phyloP scores from a whole-genome alignment of 2,113 vertebrate species.

The Astatoreochromis straeleni region DNA sequence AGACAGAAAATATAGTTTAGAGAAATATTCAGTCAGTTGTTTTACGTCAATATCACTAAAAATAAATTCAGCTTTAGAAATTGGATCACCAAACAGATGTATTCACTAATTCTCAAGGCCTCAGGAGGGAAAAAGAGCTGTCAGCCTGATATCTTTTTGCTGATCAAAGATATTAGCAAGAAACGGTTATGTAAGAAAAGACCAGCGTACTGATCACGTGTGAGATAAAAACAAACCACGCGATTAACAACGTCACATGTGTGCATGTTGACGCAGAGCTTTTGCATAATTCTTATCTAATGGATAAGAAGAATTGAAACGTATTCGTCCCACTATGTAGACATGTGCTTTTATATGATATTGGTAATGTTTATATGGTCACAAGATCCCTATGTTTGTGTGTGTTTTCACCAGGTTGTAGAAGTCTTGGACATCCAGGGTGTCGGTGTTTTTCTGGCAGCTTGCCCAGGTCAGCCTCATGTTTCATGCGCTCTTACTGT shows the following conservation, averaged over 20 bases:
- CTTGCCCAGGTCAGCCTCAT: slow-evolving; percentile 55
- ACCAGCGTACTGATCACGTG: background rate
- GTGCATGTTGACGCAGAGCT: background rate
- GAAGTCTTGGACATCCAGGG: slow-evolving; percentile 74
- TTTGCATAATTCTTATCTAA: background rate
- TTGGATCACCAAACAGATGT: background rate
- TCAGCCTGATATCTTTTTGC: background rate
- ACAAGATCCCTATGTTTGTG: background rate
- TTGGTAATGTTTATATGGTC: background rate
- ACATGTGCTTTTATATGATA: background rate
- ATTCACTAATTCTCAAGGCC: background rate
- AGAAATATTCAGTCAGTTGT: background rate
- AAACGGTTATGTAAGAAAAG: background rate
- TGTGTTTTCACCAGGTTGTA: slow-evolving; percentile 68
- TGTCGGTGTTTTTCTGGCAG: slow-evolving; percentile 62
- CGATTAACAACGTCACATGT: background rate
- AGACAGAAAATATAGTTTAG: background rate
- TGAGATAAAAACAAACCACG: background rate
- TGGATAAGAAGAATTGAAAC: background rate
- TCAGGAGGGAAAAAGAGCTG: background rate
- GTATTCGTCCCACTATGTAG: background rate
- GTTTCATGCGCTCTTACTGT: background rate
- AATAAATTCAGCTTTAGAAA: background rate
- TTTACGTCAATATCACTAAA: background rate
- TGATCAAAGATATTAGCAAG: background rate